Percentiles rank a stretch among this genome's conserved stretches.
phyloP scores from a whole-genome alignment of 2,888 invertebrate species.

The Callosobruchus maculatus region DNA sequence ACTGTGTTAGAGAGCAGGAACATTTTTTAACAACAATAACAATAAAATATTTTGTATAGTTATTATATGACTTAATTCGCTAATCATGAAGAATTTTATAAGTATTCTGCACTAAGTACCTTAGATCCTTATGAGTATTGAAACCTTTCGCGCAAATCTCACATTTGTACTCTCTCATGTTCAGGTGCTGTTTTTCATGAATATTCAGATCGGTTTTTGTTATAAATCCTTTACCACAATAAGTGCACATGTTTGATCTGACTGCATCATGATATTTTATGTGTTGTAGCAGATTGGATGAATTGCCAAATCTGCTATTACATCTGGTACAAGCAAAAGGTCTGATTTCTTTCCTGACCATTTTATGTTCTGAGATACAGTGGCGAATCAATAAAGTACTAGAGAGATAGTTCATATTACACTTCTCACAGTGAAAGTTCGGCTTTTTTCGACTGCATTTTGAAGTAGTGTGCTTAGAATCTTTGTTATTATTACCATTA shows the following conservation, averaged over 20 bases:
- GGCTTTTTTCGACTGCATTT: conserved; percentile 11
- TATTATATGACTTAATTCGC: too few relatives aligned
- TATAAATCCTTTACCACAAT: conserved; percentile 46
- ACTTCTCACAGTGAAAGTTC: conserved; percentile 27
- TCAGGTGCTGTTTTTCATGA: conserved; percentile 37
- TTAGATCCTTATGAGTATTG: conserved; percentile 36
- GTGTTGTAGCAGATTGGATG: conserved; percentile 34
- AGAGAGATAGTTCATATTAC: conserved; percentile 21
- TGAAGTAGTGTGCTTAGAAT: neutral
- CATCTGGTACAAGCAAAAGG: conserved; percentile 35
- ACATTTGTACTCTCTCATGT: conserved; percentile 34
- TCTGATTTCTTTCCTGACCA: conserved; percentile 28
- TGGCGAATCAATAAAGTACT: conserved; percentile 28
- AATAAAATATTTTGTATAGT: too few relatives aligned
- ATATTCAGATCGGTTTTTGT: conserved; percentile 34
- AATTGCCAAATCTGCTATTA: conserved; percentile 32
- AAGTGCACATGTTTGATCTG: conserved; percentile 34
- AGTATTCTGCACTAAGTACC: conserved; percentile 15
- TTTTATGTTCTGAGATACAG: conserved; percentile 28
- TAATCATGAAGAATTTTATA: too few relatives aligned
- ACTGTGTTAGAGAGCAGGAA: too few relatives aligned
- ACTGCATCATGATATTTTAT: conserved; percentile 35
- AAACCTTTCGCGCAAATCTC: conserved; percentile 33
- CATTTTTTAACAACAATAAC: too few relatives aligned
- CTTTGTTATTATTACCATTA: neutral